Base-by-base conservation (phyloP, 2,797 vertebrate species). In the Eulemur coronatus region DNA sequence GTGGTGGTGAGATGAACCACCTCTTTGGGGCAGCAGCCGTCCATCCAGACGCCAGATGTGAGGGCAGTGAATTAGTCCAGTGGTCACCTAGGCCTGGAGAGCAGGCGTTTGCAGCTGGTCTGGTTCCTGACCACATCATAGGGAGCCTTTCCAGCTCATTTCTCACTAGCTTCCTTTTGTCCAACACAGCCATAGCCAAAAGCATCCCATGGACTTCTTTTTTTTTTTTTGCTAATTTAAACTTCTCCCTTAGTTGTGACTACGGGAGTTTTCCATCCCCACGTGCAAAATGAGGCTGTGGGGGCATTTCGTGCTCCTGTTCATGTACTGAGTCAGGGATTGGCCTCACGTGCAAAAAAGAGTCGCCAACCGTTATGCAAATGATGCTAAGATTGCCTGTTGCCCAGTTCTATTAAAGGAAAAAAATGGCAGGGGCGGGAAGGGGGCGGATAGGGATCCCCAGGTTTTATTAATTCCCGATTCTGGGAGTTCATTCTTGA, bases 401-500 rank as follows among this genome's bases (percentile, higher is more conserved):
- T 76, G 88, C 59, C 17, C 11, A 11, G 48, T 96, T 84, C 14
- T 82, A 52, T 46, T 70, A 59, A 76, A 92, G 28, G 9, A 61
- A 70, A 46, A 91, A 41, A 70, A 24, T 1, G 9, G 9, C 43
- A 1, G 43, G 10, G 43, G 43, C 10, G 20, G 7, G 3, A 1
- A 57, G 65, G 92, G 10, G 57, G 1, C 0, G 5, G 12, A 24
- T 57, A 26, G 46, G 9, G 20, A 1, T 86, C 38, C 89, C 55
- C 43, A 75, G 76, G 1, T 93, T 22, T 79, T 95, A 52, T 59
- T 50, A 22, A 84, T 86, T 86, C 2, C 20, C 2, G 0, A 5
- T 43, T 55, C 89, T 33, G 1, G 82, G 79, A 0, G 0, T 52
- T 97, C 33, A 30, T 96, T 96, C 46, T 78, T 97, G 75, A 96